Percentiles rank a stretch among this genome's conserved stretches.
These are phyloP conservation scores for Iguana delicatissima DNA, from an alignment of 2,797 vertebrate genomes.

Conservation along the genomic window DNA sequence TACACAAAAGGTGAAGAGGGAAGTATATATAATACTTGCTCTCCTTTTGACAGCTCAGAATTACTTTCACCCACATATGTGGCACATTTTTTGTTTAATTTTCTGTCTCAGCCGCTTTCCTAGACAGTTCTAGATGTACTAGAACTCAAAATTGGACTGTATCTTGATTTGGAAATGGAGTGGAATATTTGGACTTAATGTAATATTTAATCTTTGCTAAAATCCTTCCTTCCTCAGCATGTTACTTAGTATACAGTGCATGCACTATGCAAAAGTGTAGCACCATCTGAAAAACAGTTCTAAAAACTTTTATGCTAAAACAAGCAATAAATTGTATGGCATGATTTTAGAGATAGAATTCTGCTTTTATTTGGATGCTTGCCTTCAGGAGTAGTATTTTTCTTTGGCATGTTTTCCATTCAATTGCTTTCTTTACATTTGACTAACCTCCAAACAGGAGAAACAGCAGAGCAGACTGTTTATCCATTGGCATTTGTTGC, in stretches of 20 bases:
- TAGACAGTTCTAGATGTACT: background rate
- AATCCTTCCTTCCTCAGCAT: background rate
- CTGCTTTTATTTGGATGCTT: background rate
- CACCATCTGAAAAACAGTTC: background rate
- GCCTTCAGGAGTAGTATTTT: background rate
- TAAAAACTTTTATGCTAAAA: background rate
- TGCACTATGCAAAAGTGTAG: background rate
- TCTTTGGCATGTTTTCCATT: background rate
- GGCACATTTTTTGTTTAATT: background rate
- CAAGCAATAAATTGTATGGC: background rate
- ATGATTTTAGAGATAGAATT: background rate
- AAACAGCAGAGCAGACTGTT: background rate
- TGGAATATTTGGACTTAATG: background rate
- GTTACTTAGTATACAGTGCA: background rate
- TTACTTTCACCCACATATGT: background rate
- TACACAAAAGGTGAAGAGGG: too few relatives aligned
- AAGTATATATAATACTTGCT: background rate
- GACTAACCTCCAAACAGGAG: background rate
- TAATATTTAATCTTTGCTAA: conserved; percentile 11
- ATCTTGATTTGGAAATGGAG: background rate
- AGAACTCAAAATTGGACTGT: background rate
- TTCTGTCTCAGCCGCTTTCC: background rate
- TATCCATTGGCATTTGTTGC: background rate
- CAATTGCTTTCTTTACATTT: background rate
- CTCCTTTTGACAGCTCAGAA: background rate